These are phyloP conservation scores for Stegodyphus dumicola DNA, from an alignment of 1,140 invertebrate species.

Conservation along the genomic window DNA sequence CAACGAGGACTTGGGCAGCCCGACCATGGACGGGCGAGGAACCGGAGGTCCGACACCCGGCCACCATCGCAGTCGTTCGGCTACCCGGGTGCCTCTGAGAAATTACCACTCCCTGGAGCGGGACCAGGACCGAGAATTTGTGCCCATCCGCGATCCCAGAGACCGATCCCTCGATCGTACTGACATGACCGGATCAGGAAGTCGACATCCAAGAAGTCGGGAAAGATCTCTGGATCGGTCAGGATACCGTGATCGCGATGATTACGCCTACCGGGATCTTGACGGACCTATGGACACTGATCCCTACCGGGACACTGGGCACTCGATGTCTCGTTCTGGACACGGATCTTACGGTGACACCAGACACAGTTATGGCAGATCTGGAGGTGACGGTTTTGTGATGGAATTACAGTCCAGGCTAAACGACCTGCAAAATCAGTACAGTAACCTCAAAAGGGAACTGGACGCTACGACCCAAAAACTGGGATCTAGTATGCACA, in stretches of 20 bases:
- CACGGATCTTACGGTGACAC: constrained; percentile 1
- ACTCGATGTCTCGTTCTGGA: constrained; percentile 15
- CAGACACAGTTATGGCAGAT: constrained; percentile 39
- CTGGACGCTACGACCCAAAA: constrained; percentile 98
- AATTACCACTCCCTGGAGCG: constrained; percentile 82
- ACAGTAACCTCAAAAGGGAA: constrained; percentile 95
- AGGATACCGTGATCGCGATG: constrained; percentile 60
- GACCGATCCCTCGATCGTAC: constrained; percentile 67
- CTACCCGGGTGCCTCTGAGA: constrained; percentile 71
- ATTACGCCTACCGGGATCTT: constrained; percentile 57
- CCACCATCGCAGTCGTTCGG: constrained; percentile 67
- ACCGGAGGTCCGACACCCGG: constrained; percentile 67
- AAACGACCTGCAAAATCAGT: constrained; percentile 93
- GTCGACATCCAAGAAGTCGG: constrained; percentile 64
- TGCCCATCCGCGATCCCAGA: constrained; percentile 80
- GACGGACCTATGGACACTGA: constrained; percentile 64
- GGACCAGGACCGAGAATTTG: constrained; percentile 80
- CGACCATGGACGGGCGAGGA: constrained; percentile 74
- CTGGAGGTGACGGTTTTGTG: constrained; percentile 70
- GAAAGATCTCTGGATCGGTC: constrained; percentile 75
- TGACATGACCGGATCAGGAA: constrained; percentile 46
- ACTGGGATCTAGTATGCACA: constrained; percentile 98
- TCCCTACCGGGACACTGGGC: constrained; percentile 70
- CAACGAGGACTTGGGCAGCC: constrained; percentile 79
- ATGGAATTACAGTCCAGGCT: constrained; percentile 95